Base-by-base conservation (phyloP, 2,888 invertebrate genomes). In the Rhogogaster chlorosoma region DNA sequence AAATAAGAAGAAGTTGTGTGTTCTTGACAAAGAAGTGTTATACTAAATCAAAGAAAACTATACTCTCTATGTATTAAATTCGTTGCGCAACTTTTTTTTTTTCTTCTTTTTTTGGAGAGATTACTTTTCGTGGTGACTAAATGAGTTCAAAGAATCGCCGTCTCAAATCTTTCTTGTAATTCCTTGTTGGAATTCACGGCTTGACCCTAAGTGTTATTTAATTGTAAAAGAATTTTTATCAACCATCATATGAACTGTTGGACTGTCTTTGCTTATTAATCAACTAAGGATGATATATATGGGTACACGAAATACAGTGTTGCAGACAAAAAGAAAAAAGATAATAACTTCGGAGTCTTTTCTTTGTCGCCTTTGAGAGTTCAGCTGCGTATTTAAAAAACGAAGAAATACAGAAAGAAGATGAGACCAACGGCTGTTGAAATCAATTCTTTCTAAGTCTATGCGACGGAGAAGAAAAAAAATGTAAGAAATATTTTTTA, bases 401-500 rank as follows among this genome's bases (percentile, higher is more conserved):
- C 26, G 61, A 26, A 26, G 26, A 61, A 26, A 61, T 15, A 36
- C 5, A 36, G 18, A 70, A 70, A 9, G 15, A 70, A 70, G 10
- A 70, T 26, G 18, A 61, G 26, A 57, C 70, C 70, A 15, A 36
- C 70, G 36, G 22, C 32, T 70, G 18, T 70, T 70, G 36, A 73
- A 73, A 73, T 38, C 4, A 42, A 73, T 73, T 73, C 38, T 73
- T 73, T 73, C 18, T 42, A 73, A n/a, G n/a, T 38, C 71, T 73
- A 42, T 71, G 12, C 26, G 10, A 22, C 42, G 4, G 22, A 38
- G 4, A 38, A 38, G 22, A 53, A 22, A 32, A 15, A 78, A 36
- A 36, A 57, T 75, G 12, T 78, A 38, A 53, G 38, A 78, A 29
- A 36, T 78, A 80, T 61, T 80, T 80, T 80, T 80, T 15, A 61